Evolutionary conservation across 2,797 vertebrate species (phyloP).

Genomic region (Amphiprion clarkii): DNA sequence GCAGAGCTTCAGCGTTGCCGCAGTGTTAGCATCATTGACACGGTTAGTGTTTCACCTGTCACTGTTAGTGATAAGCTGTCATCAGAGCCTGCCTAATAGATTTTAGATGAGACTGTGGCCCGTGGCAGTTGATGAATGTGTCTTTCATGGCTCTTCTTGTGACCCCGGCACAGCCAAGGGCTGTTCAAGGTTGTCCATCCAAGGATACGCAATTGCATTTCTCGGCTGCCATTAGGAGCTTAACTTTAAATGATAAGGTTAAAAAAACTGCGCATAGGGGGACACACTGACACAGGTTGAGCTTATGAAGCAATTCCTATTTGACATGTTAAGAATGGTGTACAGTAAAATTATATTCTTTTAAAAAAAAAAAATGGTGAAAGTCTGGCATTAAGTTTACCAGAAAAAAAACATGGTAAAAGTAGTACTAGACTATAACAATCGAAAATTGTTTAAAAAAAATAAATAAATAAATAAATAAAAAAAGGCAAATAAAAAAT

Average conservation of each 20-base stretch:
- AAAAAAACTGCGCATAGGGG: background rate
- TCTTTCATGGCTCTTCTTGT: constrained; percentile 43
- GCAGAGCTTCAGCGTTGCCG: constrained; percentile 12
- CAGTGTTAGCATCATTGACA: constrained; percentile 53
- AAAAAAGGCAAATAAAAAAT: no score
- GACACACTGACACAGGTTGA: background rate
- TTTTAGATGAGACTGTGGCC: constrained; percentile 61
- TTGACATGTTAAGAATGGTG: background rate
- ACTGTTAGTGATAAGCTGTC: constrained; percentile 65
- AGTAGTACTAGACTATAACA: no score
- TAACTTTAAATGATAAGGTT: background rate
- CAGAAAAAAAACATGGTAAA: no score
- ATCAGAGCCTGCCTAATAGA: constrained; percentile 62
- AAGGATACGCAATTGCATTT: background rate
- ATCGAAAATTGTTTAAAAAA: no score
- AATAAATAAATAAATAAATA: no score
- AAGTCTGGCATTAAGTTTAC: no score
- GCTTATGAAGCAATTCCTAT: background rate
- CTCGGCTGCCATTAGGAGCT: background rate
- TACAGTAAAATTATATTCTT: no score
- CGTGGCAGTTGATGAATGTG: constrained; percentile 42
- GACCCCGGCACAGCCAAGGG: constrained; percentile 18
- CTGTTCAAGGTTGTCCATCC: constrained; percentile 21
- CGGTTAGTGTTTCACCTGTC: constrained; percentile 72
- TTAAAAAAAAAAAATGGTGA: no score